Base-by-base conservation (phyloP, 2,797 vertebrate species). In the Mastacembelus armatus region DNA sequence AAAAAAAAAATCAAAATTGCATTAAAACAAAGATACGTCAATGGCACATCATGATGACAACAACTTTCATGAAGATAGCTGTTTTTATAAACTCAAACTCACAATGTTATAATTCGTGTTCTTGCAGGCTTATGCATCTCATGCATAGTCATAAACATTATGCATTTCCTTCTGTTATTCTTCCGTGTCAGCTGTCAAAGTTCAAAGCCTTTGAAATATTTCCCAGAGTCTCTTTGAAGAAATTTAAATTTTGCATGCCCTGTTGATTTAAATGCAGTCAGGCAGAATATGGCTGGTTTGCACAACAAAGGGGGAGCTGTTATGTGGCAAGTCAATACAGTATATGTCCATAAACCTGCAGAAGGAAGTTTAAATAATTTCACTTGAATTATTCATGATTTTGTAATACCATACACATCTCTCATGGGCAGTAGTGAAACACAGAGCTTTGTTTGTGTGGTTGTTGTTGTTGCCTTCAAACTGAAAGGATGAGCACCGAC, bases 161-260 rank as follows among this genome's bases (percentile, higher is more conserved):
- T 51, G 68, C 42, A 32, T 74, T 89, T 84, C 73, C 80, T 87
- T 82, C 80, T 81, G 80, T 78, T 88, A 86, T 85, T 89, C 78
- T 84, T 85, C 77, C 47, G 54, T 67, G 82, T 92, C 89, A 90
- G 86, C 90, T 91, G 92, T 92, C 91, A 92, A 81, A 92, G 91
- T 91, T 92, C 89, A 93, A 93, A 93, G 89, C 78, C 76, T 90
- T 68, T 81, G 82, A 84, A 90, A 92, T 61, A 61, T 85, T 83
- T 86, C 66, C 65, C 77, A 18, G 50, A 81, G 74, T 86, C 89
- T 90, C 91, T 93, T 92, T 93, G 89, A 93, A 92, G 90, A 92
- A 83, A 86, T 88, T 78, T 84, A 56, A 86, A 91, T 90, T 79
- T 84, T 77, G 80, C 78, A 77, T 80, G 81, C 76, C 64, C 61